phyloP scores from a whole-genome alignment of 2,888 invertebrate genomes.

The Pecten maximus region DNA sequence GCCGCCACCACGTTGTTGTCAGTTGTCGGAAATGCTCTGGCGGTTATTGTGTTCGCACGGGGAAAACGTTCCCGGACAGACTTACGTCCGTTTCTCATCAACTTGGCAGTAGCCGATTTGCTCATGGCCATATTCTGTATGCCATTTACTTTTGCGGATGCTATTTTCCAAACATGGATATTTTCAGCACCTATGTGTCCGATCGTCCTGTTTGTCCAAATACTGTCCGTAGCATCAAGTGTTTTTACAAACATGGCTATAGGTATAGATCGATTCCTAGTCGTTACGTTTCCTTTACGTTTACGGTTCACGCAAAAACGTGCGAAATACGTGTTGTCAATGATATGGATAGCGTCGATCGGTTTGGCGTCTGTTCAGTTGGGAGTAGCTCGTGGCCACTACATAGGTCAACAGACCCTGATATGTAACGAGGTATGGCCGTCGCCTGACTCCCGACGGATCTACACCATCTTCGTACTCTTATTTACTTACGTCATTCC shows the following conservation, averaged over 20 bases:
- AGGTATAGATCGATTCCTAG: conserved; percentile 82
- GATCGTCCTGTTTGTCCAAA: conserved; percentile 83
- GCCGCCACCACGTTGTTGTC: conserved; percentile 82
- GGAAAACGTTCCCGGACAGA: conserved; percentile 80
- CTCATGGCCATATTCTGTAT: conserved; percentile 94
- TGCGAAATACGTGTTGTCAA: conserved; percentile 47
- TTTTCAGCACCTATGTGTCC: conserved; percentile 84
- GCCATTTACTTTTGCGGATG: conserved; percentile 89
- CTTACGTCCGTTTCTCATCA: conserved; percentile 88
- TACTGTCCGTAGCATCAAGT: conserved; percentile 82
- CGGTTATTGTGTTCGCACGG: conserved; percentile 82
- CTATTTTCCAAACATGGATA: conserved; percentile 83
- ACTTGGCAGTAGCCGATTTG: conserved; percentile 93
- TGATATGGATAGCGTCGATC: conserved; percentile 69
- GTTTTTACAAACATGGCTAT: conserved; percentile 83
- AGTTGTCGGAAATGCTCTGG: conserved; percentile 82
- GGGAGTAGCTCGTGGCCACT: conserved; percentile 67
- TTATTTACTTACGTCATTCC: conserved; percentile 81
- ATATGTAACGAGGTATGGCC: conserved; percentile 75
- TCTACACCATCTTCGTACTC: conserved; percentile 76
- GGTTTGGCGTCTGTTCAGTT: conserved; percentile 82
- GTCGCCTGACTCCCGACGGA: conserved; percentile 63
- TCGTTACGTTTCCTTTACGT: conserved; percentile 78
- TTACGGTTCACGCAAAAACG: conserved; percentile 57
- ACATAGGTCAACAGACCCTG: conserved; percentile 45